Percentiles rank a stretch among this genome's conserved stretches.
Conservation (phyloP, 2,888 invertebrate species). For the Hermaeophaga mercurialis region DNA sequence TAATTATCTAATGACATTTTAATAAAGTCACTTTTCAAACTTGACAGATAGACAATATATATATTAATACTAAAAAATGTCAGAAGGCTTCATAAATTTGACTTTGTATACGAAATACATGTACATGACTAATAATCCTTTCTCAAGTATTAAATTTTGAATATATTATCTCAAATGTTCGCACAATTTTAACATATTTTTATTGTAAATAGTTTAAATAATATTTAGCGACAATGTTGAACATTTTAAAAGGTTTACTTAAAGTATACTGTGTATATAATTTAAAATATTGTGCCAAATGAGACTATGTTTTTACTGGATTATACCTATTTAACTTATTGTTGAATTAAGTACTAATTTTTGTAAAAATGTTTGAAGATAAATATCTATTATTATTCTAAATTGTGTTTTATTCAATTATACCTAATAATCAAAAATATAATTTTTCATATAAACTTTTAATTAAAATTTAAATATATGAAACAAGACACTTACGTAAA, state of each 20-base stretch:
- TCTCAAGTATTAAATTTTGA: constrained; percentile 17
- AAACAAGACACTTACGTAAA: too few species aligned
- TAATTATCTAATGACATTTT: too few species aligned
- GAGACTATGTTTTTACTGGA: constrained; percentile 39
- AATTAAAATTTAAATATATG: too few species aligned
- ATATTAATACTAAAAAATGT: too few species aligned
- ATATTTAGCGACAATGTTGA: constrained; percentile 20
- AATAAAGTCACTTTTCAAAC: too few species aligned
- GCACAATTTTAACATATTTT: constrained; percentile 16
- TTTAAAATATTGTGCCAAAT: constrained; percentile 35
- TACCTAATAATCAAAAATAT: too few species aligned
- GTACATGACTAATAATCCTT: too few species aligned
- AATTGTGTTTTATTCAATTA: neutral
- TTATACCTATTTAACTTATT: constrained; percentile 46
- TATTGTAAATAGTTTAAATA: constrained; percentile 17
- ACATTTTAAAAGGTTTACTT: constrained; percentile 20
- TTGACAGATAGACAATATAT: too few species aligned
- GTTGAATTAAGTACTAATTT: constrained; percentile 44
- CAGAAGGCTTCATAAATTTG: too few species aligned
- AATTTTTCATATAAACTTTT: too few species aligned
- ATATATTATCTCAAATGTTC: constrained; percentile 8
- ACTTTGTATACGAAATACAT: too few species aligned
- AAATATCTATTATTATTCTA: constrained; percentile 27
- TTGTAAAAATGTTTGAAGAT: constrained; percentile 42
- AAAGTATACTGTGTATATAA: constrained; percentile 19